These are phyloP conservation scores for Brachionus asplanchnoidis DNA, from an alignment of 1,140 invertebrate genomes.

Conservation along the genomic window DNA sequence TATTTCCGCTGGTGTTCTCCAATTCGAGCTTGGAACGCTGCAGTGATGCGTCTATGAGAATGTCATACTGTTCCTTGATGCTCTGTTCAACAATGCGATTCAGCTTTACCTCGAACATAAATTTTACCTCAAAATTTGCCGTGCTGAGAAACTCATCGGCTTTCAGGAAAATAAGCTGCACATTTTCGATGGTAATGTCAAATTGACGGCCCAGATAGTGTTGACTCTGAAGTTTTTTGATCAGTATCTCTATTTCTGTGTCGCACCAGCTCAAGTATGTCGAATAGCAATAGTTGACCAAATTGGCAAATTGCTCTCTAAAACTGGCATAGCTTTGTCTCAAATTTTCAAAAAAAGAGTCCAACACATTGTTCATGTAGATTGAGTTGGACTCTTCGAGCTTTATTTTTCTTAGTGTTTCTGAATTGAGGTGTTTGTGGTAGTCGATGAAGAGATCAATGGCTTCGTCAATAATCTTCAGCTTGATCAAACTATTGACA, in stretches of 20 bases:
- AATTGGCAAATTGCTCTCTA: constrained; percentile 32
- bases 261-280: constrained; percentile 36
- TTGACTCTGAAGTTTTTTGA: constrained; percentile 37
- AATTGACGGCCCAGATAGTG: constrained; percentile 37
- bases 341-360: constrained; percentile 34
- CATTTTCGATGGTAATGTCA: constrained; percentile 20
- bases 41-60: constrained; percentile 24
- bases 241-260: constrained; percentile 37
- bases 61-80: constrained; percentile 34
- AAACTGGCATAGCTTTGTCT: background rate
- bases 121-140: constrained; percentile 26
- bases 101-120: constrained; percentile 35
- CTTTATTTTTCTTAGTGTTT: constrained; percentile 25
- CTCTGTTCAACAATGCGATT: background rate
- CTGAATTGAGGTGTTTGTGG: constrained; percentile 32
- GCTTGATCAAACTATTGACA: constrained; percentile 23
- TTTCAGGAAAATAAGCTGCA: background rate
- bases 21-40: constrained; percentile 31
- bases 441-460: constrained; percentile 40
- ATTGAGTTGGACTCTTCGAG: constrained; percentile 36
- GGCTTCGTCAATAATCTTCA: constrained; percentile 32
- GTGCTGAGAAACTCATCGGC: background rate
- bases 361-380: constrained; percentile 35
- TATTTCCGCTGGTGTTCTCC: background rate
- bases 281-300: constrained; percentile 28